These are phyloP conservation scores for Pangasius mekongensis DNA, from an alignment of 2,797 vertebrate species.

Conservation along the genomic window DNA sequence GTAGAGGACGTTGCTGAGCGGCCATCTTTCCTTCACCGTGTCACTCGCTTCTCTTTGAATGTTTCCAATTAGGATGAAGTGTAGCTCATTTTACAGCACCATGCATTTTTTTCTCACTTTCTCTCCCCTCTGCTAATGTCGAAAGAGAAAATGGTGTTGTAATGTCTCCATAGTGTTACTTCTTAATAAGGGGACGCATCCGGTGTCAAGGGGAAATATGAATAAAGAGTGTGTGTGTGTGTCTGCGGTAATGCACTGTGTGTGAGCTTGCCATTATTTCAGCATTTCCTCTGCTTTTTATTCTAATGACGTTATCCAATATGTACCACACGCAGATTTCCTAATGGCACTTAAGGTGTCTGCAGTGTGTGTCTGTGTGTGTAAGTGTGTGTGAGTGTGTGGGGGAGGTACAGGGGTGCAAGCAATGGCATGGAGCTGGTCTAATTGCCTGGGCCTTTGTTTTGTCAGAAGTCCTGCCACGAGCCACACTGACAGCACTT, in stretches of 20 bases:
- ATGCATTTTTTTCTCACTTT: conserved; percentile 40
- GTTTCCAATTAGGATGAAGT: conserved; percentile 67
- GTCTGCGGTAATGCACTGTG: conserved; percentile 74
- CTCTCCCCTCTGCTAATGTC: conserved; percentile 61
- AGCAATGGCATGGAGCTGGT: conserved; percentile 58
- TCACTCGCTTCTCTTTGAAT: conserved; percentile 63
- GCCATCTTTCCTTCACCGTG: conserved; percentile 48
- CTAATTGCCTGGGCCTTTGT: conserved; percentile 73
- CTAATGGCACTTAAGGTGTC: conserved; percentile 81
- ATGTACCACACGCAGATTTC: conserved; percentile 76
- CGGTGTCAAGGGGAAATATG: conserved; percentile 74
- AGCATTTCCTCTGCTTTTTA: conserved; percentile 68
- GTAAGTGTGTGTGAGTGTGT: neutral
- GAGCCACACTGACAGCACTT: conserved; percentile 63
- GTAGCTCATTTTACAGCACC: conserved; percentile 22
- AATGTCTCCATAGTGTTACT: conserved; percentile 57
- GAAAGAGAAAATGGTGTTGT: conserved; percentile 63
- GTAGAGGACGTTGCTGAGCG: conserved; percentile 29
- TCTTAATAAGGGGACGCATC: conserved; percentile 72
- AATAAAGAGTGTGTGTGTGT: conserved; percentile 68
- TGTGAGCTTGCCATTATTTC: conserved; percentile 76
- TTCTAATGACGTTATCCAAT: conserved; percentile 79
- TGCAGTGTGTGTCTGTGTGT: conserved; percentile 57
- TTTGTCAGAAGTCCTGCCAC: conserved; percentile 69
- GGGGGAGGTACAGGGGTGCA: neutral